Evolutionary conservation across 2,888 invertebrate genomes (phyloP).

Genomic region (Scaeva pyrastri): DNA sequence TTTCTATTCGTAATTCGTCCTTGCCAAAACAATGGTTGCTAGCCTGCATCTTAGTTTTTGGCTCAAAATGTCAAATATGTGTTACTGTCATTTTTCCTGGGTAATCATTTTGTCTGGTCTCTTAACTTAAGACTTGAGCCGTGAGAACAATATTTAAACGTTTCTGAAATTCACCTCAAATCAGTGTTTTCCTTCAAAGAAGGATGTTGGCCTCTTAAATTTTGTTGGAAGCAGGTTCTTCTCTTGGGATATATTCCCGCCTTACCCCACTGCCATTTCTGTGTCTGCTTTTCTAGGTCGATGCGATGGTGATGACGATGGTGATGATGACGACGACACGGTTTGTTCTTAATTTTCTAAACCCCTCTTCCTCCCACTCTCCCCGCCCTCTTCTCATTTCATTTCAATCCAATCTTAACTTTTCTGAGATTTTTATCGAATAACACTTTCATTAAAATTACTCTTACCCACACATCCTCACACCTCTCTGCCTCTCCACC

Average conservation of each 20-base stretch:
- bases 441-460: conserved; percentile 80
- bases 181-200: neutral
- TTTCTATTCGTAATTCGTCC: too few species aligned
- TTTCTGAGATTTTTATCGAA: conserved; percentile 79
- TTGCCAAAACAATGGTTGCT: too few species aligned
- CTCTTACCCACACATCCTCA: conserved; percentile 57
- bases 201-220: neutral
- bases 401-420: neutral
- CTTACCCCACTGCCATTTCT: conserved; percentile 2
- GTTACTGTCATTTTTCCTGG: too few species aligned
- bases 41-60: too few species aligned
- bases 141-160: neutral
- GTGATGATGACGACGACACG: conserved; percentile 35
- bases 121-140: too few species aligned
- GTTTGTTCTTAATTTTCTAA: neutral
- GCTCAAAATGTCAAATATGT: too few species aligned
- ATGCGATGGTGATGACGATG: conserved; percentile 24
- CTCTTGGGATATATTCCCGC: neutral
- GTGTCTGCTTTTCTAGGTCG: conserved; percentile 63
- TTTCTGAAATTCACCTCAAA: neutral
- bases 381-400: too few species aligned
- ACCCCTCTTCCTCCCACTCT: neutral
- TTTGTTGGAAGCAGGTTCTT: neutral
- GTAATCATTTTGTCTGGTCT: too few species aligned
- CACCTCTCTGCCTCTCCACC: neutral